Percentiles rank a stretch among this genome's conserved stretches.
Evolutionary conservation across 2,888 invertebrate genomes (phyloP).

Genomic region (Cantharis nigra): DNA sequence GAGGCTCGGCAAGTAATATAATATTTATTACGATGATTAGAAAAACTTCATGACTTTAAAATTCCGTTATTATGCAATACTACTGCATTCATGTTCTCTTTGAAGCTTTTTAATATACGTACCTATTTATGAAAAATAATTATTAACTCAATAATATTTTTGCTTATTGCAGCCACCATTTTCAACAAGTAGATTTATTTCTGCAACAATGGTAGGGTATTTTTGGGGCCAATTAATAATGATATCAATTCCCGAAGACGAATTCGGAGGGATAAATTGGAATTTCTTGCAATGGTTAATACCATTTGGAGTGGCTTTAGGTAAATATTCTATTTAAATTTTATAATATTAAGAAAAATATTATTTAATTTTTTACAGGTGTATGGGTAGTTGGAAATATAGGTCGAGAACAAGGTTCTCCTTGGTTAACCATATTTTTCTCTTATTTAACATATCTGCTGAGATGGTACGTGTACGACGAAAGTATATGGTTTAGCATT

Average conservation of each 20-base stretch:
- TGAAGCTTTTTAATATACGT: no score
- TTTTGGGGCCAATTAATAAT: conserved; percentile 78
- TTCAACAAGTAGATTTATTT: conserved; percentile 76
- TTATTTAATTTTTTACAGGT: conserved; percentile 60
- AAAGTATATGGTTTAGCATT: conserved; percentile 70
- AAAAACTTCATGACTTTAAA: no score
- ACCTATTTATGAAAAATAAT: no score
- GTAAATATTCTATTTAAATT: conserved; percentile 54
- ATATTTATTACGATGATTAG: no score
- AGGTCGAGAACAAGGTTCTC: conserved; percentile 76
- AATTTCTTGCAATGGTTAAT: conserved; percentile 72
- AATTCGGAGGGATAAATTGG: conserved; percentile 72
- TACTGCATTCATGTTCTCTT: no score
- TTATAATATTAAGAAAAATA: background rate
- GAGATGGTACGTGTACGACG: conserved; percentile 75
- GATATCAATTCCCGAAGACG: conserved; percentile 77
- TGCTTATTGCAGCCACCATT: conserved; percentile 73
- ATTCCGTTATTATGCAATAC: no score
- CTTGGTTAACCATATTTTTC: conserved; percentile 71
- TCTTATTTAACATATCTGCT: conserved; percentile 71
- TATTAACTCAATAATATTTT: background rate
- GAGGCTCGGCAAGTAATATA: no score
- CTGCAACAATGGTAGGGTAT: conserved; percentile 77
- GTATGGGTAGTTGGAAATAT: conserved; percentile 91
- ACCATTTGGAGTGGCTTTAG: conserved; percentile 73